A percentile compares a stretch with the other conserved stretches of the same genome.
phyloP scores from a whole-genome alignment of 2,888 invertebrate genomes.

The Apotomis turbidana region DNA sequence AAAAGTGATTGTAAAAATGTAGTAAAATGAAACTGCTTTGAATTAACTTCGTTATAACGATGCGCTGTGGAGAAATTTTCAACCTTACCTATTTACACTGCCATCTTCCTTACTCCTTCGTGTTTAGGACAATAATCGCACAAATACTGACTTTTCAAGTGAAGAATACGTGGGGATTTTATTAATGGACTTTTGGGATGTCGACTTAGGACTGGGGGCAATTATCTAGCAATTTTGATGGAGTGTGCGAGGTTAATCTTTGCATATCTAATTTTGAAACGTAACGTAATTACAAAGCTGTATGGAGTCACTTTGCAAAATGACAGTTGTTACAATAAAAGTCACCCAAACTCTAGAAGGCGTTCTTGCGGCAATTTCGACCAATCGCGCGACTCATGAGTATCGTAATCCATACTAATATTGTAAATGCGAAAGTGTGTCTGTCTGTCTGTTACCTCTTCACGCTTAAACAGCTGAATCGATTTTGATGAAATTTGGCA shows the following conservation, averaged over 20 bases:
- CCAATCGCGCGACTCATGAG: no score
- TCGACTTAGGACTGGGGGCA: constrained; percentile 29
- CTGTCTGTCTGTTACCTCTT: no score
- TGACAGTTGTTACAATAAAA: no score
- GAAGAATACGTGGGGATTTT: neutral
- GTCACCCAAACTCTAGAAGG: no score
- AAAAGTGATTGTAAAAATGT: constrained; percentile 35
- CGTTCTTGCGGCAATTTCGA: no score
- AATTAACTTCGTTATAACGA: constrained; percentile 28
- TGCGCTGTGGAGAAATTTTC: neutral
- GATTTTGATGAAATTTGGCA: no score
- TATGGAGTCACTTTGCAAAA: no score
- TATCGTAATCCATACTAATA: no score
- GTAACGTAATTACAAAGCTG: neutral
- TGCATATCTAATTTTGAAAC: constrained; percentile 22
- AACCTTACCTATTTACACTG: neutral
- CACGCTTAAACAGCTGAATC: no score
- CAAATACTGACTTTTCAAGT: neutral
- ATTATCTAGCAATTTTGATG: constrained; percentile 37
- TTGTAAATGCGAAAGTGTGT: no score
- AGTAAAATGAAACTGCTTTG: constrained; percentile 15
- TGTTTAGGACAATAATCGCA: neutral
- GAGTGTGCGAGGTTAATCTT: constrained; percentile 27
- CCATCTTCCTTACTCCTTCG: neutral
- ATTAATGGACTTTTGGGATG: constrained; percentile 23